Base-by-base conservation (phyloP, 2,113 vertebrate genomes). In the Dinomys branickii region DNA sequence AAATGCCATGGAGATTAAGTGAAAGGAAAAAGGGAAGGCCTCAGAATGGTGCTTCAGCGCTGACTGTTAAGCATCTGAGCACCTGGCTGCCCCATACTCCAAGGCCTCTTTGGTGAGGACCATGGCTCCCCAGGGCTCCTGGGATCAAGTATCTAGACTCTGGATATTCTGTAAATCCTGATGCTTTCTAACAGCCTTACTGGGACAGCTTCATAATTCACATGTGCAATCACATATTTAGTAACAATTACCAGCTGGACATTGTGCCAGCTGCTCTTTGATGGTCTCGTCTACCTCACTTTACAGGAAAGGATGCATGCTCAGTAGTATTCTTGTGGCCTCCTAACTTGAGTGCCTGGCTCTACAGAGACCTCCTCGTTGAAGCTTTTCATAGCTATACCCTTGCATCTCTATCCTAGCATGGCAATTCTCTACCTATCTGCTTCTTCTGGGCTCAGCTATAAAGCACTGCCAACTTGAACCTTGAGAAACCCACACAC, bases 121-220 rank as follows among this genome's bases (percentile, higher is more conserved):
- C 28, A 59, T 50, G 16, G 56, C 58, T 47, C 61, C 7, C 8
- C 65, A 59, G 71, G 75, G 13, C 26, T 77, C 26, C 24, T 7
- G 14, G 75, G 41, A 26, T 30, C 44, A 5, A 82, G 65, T 50
- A 93, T 26, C 38, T 47, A 59, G 38, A 12, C 35, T 41, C 61
- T 81, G 83, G 63, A 67, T 71, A 85, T 61, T 50, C 38, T 67
- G 13, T 47, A 71, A 86, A 95, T 52, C 20, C 2, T 75, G 67
- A 85, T 54, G 38, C 28, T 88, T n/a, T 90, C 69, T 92, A 95
- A 77, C 83, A 90, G 63, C 56, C 24, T 92, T 73, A 17, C 67
- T 24, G 13, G 33, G 52, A n/a, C 10, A 78, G 56, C 65, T 95
- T 41, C 78, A 52, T 26, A 93, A 91, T 90, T 91, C 84, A 82